Base-by-base conservation (phyloP, 2,797 vertebrate genomes). In the Sternarchorhynchus goeldii region DNA sequence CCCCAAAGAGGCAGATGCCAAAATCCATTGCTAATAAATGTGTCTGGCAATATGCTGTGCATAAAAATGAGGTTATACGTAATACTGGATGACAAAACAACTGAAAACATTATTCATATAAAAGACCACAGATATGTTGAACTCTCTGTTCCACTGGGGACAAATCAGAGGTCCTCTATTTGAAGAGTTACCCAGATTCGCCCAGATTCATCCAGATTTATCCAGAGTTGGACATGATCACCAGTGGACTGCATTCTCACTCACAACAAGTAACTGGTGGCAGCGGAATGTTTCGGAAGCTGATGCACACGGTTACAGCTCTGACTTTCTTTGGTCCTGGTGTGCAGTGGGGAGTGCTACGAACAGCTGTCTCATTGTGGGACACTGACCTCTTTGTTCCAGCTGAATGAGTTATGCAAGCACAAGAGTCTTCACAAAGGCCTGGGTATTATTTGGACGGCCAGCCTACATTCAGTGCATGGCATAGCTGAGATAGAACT, bases 321-420 rank as follows among this genome's bases (percentile, higher is more conserved):
- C 58, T 39, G 58, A 59, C 53, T 63, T 34, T 69, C 64, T 68
- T 76, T 16, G 36, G 41, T 55, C 76, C 39, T 80, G 69, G 58
- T 72, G 81, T 72, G 72, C 45, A 5, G 62, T 60, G 20, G 71
- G 36, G 31, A 80, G 87, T 86, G 78, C 89, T 91, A 89, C 89
- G 89, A 92, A 91, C 91, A 91, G 89, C 87, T 82, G 84, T 88
- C 91, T 91, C 90, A 89, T 91, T 90, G 90, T 92, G 86, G 86
- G 87, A 87, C 89, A 85, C 83, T 87, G 89, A 89, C 87, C 91
- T 86, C 88, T 88, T 91, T 88, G 86, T 84, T 89, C 84, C 87
- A 85, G 58, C 83, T 88, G 83, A 92, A 90, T 88, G 89, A 91
- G 90, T 91, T 91, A 92, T 90, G 89, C 85, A 87, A 91, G 87